Evolutionary conservation across 1,140 invertebrate species (phyloP), one percentile per base, ranked within the genome.

Genomic region (Drosophila fuyamai): DNA sequence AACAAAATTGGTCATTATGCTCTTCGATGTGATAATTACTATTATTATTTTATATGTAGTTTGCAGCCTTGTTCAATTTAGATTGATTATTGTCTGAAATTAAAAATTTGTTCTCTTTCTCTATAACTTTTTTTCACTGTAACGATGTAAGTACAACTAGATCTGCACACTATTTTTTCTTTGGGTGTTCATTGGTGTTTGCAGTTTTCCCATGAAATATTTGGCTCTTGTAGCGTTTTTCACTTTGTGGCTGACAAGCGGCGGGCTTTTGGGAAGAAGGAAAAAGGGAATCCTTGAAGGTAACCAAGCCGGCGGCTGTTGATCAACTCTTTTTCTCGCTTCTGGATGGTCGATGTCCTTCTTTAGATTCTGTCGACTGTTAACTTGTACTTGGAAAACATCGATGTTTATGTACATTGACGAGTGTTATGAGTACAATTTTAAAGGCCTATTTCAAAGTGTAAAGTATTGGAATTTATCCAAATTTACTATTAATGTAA

Each of bases 181-280:
- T 14, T 62, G 35, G 41, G n/a, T 58, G 38, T 36, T 43, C 55
- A 53, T 47, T 46, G 12, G 38, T 46, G 55, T 62, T 74, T 79
- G 62, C 57, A 73, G 43, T 58, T 70, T 88, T 59, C 56, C 65
- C 76, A 83, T 83, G 72, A 83, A 88, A 88, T 89, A 88, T 83
- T 88, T 89, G 79, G 76, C 72, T 79, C 71, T 83, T 82, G 82
- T 72, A 77, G 84, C 76, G 72, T 73, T 89, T 83, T 79, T 80
- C 60, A 73, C 84, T 77, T 89, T 80, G 83, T 63, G 79, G 68
- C 67, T 51, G 36, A 74, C 43, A 54, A 55, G 47, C 47, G 55
- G 43, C 46, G 29, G 29, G 41, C 43, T 9, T 41, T 71, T 71
- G 27, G 53, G 38, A 5, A 58, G 59, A 62, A 23, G 46, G n/a